Conservation (phyloP, 2,113 vertebrate species). For the Alligator sinensis region DNA sequence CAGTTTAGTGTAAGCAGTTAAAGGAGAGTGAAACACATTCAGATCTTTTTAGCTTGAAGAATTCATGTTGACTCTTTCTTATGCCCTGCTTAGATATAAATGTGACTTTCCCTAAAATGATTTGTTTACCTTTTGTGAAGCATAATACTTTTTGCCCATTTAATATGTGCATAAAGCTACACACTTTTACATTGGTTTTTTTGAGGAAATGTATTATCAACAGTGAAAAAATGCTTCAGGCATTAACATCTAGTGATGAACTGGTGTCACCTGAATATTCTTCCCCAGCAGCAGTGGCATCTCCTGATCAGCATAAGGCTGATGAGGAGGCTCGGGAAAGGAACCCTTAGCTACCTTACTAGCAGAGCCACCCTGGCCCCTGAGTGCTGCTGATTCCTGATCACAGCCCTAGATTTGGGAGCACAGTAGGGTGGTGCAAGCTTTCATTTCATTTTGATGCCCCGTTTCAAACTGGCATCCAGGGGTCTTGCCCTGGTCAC, state of each 20-base stretch:
- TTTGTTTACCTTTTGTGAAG: not conserved
- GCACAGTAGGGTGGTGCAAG: too few relatives aligned
- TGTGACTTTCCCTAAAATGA: not conserved
- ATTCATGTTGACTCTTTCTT: not conserved
- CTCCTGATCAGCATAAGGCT: too few relatives aligned
- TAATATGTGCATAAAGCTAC: not conserved
- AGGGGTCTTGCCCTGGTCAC: too few relatives aligned
- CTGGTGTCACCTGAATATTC: conserved; percentile 8
- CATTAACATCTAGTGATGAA: conserved; percentile 66
- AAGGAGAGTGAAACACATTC: accelerated
- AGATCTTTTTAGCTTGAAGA: not conserved
- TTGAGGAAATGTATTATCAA: conserved; percentile 36
- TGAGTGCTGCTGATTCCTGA: not conserved
- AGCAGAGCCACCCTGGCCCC: too few relatives aligned
- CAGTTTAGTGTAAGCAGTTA: not conserved
- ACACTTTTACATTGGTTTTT: not conserved
- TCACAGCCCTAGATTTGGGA: too few relatives aligned
- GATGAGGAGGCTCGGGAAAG: too few relatives aligned
- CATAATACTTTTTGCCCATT: not conserved
- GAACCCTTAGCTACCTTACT: too few relatives aligned
- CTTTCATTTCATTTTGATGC: too few relatives aligned
- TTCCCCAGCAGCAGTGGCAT: too few relatives aligned
- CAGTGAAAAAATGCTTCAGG: not conserved
- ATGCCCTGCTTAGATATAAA: not conserved
- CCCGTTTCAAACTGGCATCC: too few relatives aligned